Evolutionary conservation across 2,888 invertebrate species (phyloP).

Genomic region (Molanna angustata): DNA sequence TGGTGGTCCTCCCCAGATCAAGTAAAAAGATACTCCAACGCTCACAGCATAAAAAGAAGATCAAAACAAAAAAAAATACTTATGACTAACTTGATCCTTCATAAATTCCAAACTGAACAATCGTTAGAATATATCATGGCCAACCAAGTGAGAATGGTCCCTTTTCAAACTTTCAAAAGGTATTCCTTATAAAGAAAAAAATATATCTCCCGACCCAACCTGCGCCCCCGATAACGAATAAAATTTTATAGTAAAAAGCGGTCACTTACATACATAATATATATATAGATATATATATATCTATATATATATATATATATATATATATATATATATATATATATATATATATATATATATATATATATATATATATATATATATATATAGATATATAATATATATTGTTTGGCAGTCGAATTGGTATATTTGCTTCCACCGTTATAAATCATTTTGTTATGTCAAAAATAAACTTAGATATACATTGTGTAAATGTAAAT

Average conservation of each 20-base stretch:
- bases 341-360: too few relatives aligned
- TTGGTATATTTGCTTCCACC: not conserved
- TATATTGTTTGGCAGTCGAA: constrained; percentile 9
- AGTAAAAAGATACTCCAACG: constrained; percentile 16
- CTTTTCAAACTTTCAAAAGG: constrained; percentile 24
- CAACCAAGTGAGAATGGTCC: constrained; percentile 28
- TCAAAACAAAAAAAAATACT: constrained; percentile 21
- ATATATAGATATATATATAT: too few relatives aligned
- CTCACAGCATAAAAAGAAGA: constrained; percentile 18
- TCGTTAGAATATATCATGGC: constrained; percentile 30
- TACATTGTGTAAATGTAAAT: too few relatives aligned
- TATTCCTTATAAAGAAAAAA: constrained; percentile 20
- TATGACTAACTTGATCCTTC: constrained; percentile 32
- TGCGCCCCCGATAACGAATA: constrained; percentile 10
- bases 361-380: too few relatives aligned
- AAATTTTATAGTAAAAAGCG: constrained; percentile 17
- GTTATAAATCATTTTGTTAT: constrained; percentile 2
- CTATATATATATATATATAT: too few relatives aligned
- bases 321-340: too few relatives aligned
- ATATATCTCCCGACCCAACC: constrained; percentile 13
- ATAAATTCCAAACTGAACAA: constrained; percentile 31
- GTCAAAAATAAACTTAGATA: not conserved
- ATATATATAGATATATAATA: too few relatives aligned
- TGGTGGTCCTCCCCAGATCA: constrained; percentile 3
- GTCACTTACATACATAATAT: constrained; percentile 7